Base-by-base conservation (phyloP, 2,113 vertebrate species). In the Haliaeetus leucogaster region DNA sequence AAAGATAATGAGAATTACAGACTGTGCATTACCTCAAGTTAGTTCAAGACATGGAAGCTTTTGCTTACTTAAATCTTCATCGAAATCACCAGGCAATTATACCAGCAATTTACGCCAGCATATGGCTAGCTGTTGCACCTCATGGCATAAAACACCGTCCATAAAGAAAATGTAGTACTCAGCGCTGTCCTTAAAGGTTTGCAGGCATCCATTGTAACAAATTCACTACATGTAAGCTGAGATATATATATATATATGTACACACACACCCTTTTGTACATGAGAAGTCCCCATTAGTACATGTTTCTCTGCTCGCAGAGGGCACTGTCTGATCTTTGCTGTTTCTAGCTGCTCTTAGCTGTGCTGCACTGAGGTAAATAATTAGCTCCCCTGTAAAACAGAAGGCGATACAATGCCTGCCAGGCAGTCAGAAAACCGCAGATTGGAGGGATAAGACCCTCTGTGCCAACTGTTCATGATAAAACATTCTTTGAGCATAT, bases 1-100 rank as follows among this genome's bases (percentile, higher is more conserved):
- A 32, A 85, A 84, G 40, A 76, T 95, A 89, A 82, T 68, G 86
- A 84, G 62, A 79, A 72, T 79, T 90, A 87, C 1, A 1, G 72
- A 30, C 68, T 82, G 68, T 68, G 30, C 48, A 38, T 82, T 85
- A 70, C 42, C 18, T 89, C 1, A 1, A 68, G 36, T 79, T 96
- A 70, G 47, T 86, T 89, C 84, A 81, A 89, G 81, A 61, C 43
- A 34, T 13, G 10, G 65, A 84, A 72, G 40, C 40, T 89, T 96
- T 90, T 86, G 43, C 63, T 92, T 66, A 65, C 73, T 94, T 87
- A 94, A 95, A 70, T 91, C 86, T 93, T 84, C 48, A 48, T 65
- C 3, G 10, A 95, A 94, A 86, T 90, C 83, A 56, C 47, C 42
- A 56, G 77, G 65, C 32, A 93, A 91, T 97, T 96, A 87, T 48